Conservation (phyloP, 2,797 vertebrate species). For the Hippocampus kuda region DNA sequence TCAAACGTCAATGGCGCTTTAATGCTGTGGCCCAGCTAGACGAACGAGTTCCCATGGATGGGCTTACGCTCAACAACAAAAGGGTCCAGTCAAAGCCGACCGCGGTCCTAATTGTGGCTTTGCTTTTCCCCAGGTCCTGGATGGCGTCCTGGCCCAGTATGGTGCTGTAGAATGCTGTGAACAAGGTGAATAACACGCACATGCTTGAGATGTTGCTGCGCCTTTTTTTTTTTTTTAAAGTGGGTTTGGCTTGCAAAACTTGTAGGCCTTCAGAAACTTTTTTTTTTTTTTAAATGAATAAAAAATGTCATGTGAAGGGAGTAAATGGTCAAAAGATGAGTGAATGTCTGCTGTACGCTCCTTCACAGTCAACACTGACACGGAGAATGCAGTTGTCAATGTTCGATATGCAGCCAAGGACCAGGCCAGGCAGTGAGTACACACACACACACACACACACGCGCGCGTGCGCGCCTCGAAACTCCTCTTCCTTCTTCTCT, state of each 20-base stretch:
- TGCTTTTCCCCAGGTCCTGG: constrained; percentile 75
- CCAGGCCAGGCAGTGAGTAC: constrained; percentile 91
- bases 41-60: constrained; percentile 26
- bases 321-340: neutral
- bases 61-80: constrained; percentile 21
- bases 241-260: neutral
- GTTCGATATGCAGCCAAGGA: constrained; percentile 94
- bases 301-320: neutral
- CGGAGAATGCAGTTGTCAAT: constrained; percentile 96
- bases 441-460: neutral
- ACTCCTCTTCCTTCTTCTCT: neutral
- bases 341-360: constrained; percentile 24
- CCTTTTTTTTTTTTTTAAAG: neutral
- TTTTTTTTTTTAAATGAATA: neutral
- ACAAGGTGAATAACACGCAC: constrained; percentile 75
- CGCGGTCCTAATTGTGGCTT: constrained; percentile 16
- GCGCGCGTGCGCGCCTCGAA: neutral
- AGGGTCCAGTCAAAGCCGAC: constrained; percentile 20
- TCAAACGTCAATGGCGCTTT: neutral
- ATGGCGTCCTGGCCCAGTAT: constrained; percentile 91
- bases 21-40: constrained; percentile 21
- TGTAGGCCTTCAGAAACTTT: neutral
- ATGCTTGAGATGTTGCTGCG: neutral
- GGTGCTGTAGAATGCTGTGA: constrained; percentile 97
- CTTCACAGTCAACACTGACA: constrained; percentile 92